phyloP scores from a whole-genome alignment of 2,888 invertebrate genomes.

The Cheilosia vernalis region DNA sequence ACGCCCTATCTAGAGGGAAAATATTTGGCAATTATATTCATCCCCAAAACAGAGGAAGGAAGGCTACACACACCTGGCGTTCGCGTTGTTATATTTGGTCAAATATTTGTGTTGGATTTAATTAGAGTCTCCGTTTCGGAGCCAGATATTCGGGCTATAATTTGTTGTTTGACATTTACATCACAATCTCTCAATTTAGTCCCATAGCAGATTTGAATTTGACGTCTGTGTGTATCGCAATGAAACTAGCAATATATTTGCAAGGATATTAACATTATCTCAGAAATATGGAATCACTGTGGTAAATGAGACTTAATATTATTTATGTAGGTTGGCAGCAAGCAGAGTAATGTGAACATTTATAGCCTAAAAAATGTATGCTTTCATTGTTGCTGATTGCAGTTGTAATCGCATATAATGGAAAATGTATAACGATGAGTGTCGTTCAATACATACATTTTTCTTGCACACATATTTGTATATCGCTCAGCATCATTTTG shows the following conservation, averaged over 20 bases:
- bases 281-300: too few relatives aligned
- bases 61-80: conserved; percentile 7
- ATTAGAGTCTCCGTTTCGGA: conserved; percentile 39
- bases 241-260: conserved; percentile 14
- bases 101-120: conserved; percentile 51
- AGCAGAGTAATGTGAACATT: too few relatives aligned
- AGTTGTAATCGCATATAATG: too few relatives aligned
- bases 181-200: conserved; percentile 28
- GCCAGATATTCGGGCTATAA: conserved; percentile 19
- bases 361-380: too few relatives aligned
- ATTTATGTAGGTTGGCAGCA: too few relatives aligned
- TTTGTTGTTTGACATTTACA: conserved; percentile 26
- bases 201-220: background rate
- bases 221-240: background rate
- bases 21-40: conserved; percentile 55
- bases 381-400: too few relatives aligned
- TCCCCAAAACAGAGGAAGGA: conserved; percentile 8
- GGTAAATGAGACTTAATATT: too few relatives aligned
- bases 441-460: too few relatives aligned
- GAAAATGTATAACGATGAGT: too few relatives aligned
- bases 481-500: too few relatives aligned
- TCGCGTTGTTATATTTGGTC: conserved; percentile 44
- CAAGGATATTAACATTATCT: conserved; percentile 1
- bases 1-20: conserved; percentile 16
- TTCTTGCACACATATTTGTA: too few relatives aligned